Base-by-base conservation (phyloP, 2,888 invertebrate genomes). In the Petrophora chlorosata region DNA sequence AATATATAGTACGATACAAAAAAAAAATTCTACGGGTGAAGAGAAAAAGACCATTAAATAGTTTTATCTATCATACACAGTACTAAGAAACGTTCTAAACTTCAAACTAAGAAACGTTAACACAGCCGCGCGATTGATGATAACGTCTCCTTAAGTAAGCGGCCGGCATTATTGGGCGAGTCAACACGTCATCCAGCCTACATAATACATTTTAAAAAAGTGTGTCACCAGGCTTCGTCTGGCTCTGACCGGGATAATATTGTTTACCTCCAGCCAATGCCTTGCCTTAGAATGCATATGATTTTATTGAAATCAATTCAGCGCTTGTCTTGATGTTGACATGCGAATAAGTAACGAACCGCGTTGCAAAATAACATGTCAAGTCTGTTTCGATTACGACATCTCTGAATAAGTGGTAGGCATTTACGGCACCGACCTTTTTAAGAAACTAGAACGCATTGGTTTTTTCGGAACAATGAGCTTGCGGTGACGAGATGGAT, bases 221-320 rank as follows among this genome's bases (percentile, higher is more conserved):
- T 42, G 39, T 46, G 52, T 53, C 49, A 49, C 17, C n/a, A 34
- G 40, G 44, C 25, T 42, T 32, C 28, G 16, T 39, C 22, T 15
- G 19, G 25, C 12, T 26, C 12, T 45, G 38, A 43, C 7, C 48
- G 32, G 45, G 42, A 47, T 47, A 26, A 15, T 38, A 22, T 30
- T 39, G 42, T 42, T 42, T 32, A 36, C 30, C 45, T 51, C 38
- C 35, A 45, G 35, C 15, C 14, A n/a, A n/a, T n/a, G n/a, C 10
- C 17, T 25, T 12, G 25, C 28, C 34, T 42, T 45, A 53, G 22
- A 42, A 42, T 43, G 52, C 47, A 55, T 52, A 53, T 35, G 33
- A 53, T 51, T 50, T 52, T 42, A 52, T 36, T 61, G 43, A 61
- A 61, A 60, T 60, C 49, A 48, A 56, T 61, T 54, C 53, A 53